Conservation (phyloP, 2,888 invertebrate species). For the Listrodromus nycthemerus region DNA sequence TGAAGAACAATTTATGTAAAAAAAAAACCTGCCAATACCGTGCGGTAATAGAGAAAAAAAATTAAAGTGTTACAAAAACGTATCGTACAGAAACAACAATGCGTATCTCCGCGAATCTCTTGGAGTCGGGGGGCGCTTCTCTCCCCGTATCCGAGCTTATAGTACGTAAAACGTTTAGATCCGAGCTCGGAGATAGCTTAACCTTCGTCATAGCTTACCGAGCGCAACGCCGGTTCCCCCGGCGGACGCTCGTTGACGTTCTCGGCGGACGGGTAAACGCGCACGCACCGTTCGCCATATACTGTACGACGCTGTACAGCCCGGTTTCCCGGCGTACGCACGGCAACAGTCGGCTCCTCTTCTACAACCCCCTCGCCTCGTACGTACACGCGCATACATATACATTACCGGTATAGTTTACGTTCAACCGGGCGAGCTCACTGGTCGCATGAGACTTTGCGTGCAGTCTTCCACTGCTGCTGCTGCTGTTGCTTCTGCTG, state of each 20-base stretch:
- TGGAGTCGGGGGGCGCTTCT: background rate
- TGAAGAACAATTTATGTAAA: too few relatives aligned
- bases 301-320: background rate
- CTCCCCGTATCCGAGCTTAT: conserved; percentile 24
- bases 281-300: conserved; percentile 53
- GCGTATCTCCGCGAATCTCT: conserved; percentile 1
- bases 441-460: conserved; percentile 17
- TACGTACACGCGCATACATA: background rate
- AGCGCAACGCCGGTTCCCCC: conserved; percentile 81
- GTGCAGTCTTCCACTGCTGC: background rate
- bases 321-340: conserved; percentile 17
- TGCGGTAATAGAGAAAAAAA: too few relatives aligned
- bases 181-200: conserved; percentile 80
- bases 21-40: too few relatives aligned
- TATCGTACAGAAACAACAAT: background rate
- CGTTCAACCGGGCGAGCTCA: background rate
- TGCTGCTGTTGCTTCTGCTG: conserved; percentile 9
- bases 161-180: conserved; percentile 82
- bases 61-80: too few relatives aligned
- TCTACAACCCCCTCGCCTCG: background rate
- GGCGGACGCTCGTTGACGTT: conserved; percentile 72
- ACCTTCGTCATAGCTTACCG: conserved; percentile 83
- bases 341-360: conserved; percentile 7
- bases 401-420: background rate
- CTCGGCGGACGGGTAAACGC: conserved; percentile 69